These are phyloP conservation scores for Adrianichthys oophorus DNA, from an alignment of 2,797 vertebrate species.

Conservation along the genomic window DNA sequence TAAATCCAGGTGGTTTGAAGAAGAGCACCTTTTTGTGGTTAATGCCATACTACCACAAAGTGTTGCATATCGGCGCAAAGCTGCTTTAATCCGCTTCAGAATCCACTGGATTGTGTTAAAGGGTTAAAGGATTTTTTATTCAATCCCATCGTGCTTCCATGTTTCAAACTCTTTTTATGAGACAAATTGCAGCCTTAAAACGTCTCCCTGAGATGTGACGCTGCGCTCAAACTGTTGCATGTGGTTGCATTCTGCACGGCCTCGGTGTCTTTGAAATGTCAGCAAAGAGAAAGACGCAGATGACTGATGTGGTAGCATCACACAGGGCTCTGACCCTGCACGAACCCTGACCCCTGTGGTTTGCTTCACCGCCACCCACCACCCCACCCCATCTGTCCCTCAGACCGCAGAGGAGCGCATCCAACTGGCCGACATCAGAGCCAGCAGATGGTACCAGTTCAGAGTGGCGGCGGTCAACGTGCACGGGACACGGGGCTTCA, in stretches of 20 bases:
- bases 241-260: conserved; percentile 64
- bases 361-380: conserved; percentile 43
- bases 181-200: conserved; percentile 22
- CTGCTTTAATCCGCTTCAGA: too few species aligned
- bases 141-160: too few species aligned
- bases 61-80: too few species aligned
- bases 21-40: too few species aligned
- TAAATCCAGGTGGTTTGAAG: too few species aligned
- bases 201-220: conserved; percentile 60
- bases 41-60: too few species aligned
- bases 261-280: conserved; percentile 68
- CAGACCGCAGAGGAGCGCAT: conserved; percentile 91
- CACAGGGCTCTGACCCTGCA: conserved; percentile 61
- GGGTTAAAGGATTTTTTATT: too few species aligned
- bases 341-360: conserved; percentile 73
- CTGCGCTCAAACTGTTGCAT: conserved; percentile 41
- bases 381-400: conserved; percentile 66
- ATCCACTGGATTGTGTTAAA: too few species aligned
- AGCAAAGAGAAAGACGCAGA: conserved; percentile 61
- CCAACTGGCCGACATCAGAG: conserved; percentile 84
- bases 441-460: conserved; percentile 98
- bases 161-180: too few species aligned
- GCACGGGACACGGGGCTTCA: conserved; percentile 95
- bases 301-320: conserved; percentile 73
- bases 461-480: conserved; percentile 93